Conservation (phyloP, 2,797 vertebrate species). For the Typhlichthys subterraneus region DNA sequence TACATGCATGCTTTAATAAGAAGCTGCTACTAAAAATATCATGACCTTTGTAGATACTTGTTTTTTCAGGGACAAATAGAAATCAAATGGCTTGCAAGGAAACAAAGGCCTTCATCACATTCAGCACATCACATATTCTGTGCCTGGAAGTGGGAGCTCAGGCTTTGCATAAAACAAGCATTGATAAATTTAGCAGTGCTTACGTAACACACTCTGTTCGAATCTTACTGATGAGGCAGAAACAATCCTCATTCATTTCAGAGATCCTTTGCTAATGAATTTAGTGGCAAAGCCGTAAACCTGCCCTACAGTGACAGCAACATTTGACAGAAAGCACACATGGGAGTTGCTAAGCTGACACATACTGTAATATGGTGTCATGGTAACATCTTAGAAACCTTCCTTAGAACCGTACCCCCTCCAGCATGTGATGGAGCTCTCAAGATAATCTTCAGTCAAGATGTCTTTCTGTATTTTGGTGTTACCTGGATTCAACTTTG, state of each 20-base stretch:
- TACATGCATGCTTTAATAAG: conserved; percentile 45
- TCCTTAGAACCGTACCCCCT: conserved; percentile 23
- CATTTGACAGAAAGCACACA: conserved; percentile 18
- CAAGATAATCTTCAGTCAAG: conserved; percentile 22
- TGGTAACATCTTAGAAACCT: conserved; percentile 41
- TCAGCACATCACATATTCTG: conserved; percentile 65
- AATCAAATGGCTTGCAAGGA: conserved; percentile 62
- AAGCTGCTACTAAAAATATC: conserved; percentile 65
- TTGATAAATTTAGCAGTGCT: conserved; percentile 81
- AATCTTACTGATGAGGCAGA: conserved; percentile 79
- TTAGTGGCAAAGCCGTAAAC: conserved; percentile 52
- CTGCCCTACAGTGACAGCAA: conserved; percentile 38
- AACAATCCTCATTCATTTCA: conserved; percentile 58
- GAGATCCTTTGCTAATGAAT: conserved; percentile 59
- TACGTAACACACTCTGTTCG: conserved; percentile 77
- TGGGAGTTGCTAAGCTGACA: conserved; percentile 32
- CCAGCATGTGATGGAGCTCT: conserved; percentile 21
- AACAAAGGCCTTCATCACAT: conserved; percentile 66
- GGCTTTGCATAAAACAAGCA: conserved; percentile 79
- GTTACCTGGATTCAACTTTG: conserved; percentile 21
- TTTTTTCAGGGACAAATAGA: conserved; percentile 63
- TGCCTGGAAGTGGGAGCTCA: conserved; percentile 65
- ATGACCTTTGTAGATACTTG: conserved; percentile 60
- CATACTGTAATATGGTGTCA: conserved; percentile 21
- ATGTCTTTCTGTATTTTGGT: conserved; percentile 22